Conservation (phyloP, 2,888 invertebrate species). For the Ferrisia virgata region DNA sequence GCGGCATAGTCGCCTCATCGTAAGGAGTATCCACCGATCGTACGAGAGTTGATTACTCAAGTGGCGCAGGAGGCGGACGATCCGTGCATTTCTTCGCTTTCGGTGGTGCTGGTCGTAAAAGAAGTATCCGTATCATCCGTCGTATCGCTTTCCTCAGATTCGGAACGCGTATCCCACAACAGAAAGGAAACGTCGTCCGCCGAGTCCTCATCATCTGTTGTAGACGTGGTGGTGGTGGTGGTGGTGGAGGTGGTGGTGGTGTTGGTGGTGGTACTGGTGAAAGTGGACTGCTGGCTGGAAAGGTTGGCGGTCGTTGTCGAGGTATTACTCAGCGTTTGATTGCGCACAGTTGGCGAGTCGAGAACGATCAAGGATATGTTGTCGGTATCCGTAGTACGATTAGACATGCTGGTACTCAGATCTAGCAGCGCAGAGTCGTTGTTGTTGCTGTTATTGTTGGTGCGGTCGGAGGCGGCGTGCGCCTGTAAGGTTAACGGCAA, state of each 20-base stretch:
- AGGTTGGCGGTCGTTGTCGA: neutral
- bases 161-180: slow-evolving; percentile 32
- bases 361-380: neutral
- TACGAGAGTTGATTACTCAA: neutral
- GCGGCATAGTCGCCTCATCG: too few species aligned
- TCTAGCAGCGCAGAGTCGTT: neutral
- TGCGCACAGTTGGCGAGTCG: neutral
- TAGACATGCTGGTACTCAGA: neutral
- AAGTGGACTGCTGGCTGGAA: neutral
- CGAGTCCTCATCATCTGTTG: neutral
- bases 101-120: neutral
- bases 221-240: neutral
- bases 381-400: neutral
- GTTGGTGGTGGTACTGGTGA: neutral
- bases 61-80: neutral
- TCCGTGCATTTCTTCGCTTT: neutral
- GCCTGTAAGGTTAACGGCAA: slow-evolving; percentile 19
- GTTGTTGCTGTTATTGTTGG: neutral
- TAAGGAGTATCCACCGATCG: too few species aligned
- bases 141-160: slow-evolving; percentile 23
- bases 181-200: slow-evolving; percentile 22
- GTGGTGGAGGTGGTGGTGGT: neutral
- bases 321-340: neutral
- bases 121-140: slow-evolving; percentile 3
- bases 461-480: neutral